A percentile compares a stretch with the other conserved stretches of the same genome.
phyloP scores from a whole-genome alignment of 2,888 invertebrate genomes.

The Synanthedon andrenaeformis region DNA sequence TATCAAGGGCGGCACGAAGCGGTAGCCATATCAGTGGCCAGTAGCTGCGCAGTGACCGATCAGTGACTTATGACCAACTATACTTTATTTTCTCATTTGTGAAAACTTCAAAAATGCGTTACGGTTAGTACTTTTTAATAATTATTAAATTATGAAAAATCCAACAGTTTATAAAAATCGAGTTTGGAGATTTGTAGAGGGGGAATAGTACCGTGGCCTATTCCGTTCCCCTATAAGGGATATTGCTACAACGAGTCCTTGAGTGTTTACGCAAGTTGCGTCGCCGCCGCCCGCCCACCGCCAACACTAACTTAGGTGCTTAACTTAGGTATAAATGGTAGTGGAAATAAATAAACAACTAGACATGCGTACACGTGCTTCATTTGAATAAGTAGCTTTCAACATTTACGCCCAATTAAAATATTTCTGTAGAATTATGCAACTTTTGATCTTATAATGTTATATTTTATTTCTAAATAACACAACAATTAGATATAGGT shows the following conservation, averaged over 20 bases:
- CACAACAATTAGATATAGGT: too few relatives aligned
- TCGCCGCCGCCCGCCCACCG: slow-evolving; percentile 23
- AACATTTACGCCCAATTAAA: too few relatives aligned
- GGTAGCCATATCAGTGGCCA: slow-evolving; percentile 15
- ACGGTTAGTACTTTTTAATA: slow-evolving; percentile 13
- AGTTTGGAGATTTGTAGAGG: too few relatives aligned
- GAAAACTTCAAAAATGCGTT: slow-evolving; percentile 10
- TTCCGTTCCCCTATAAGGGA: slow-evolving; percentile 12
- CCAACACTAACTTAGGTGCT: slow-evolving; percentile 1
- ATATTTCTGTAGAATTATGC: too few relatives aligned
- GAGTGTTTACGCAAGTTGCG: slow-evolving; percentile 16
- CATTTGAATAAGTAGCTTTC: too few relatives aligned
- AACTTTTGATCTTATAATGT: too few relatives aligned
- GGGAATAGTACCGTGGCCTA: too few relatives aligned
- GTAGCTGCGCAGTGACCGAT: background rate
- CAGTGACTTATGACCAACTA: background rate
- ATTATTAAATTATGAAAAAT: slow-evolving; percentile 1
- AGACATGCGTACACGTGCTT: too few relatives aligned
- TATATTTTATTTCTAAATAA: too few relatives aligned
- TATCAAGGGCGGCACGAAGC: slow-evolving; percentile 19
- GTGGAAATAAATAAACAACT: too few relatives aligned
- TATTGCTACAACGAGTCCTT: slow-evolving; percentile 17
- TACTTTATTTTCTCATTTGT: slow-evolving; percentile 3
- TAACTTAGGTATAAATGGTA: background rate
- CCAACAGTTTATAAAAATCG: slow-evolving; percentile 4